Evolutionary conservation across 1,140 invertebrate species (phyloP).

Genomic region (Drosophila athabasca): DNA sequence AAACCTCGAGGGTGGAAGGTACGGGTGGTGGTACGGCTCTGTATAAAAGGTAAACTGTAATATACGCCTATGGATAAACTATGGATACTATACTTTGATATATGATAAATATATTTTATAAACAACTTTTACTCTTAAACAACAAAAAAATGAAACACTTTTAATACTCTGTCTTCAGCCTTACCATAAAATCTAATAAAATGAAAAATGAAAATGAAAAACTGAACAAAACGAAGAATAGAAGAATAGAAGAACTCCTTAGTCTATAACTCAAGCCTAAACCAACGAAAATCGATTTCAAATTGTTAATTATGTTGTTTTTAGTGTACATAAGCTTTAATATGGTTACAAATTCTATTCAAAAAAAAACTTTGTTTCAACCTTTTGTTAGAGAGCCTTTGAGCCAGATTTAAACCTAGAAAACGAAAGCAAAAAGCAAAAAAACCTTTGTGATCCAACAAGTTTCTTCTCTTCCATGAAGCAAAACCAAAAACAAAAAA

Average conservation of each 20-base stretch:
- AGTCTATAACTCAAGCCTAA: conserved; percentile 40
- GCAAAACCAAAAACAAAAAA: conserved; percentile 43
- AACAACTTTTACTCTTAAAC: conserved; percentile 79
- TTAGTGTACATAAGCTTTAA: conserved; percentile 75
- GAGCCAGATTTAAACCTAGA: conserved; percentile 21
- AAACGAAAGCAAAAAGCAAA: conserved; percentile 21
- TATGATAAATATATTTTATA: conserved; percentile 80
- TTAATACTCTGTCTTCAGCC: conserved; percentile 82
- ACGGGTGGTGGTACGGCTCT: conserved; percentile 28
- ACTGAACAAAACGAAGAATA: background rate
- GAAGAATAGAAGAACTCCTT: conserved; percentile 23
- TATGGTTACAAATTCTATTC: conserved; percentile 53
- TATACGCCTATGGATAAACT: conserved; percentile 63
- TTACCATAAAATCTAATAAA: conserved; percentile 50
- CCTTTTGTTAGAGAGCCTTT: conserved; percentile 53
- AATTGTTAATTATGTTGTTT: conserved; percentile 72
- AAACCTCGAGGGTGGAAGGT: conserved; percentile 12
- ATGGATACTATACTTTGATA: conserved; percentile 75
- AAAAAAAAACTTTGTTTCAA: conserved; percentile 44
- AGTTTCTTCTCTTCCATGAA: conserved; percentile 83
- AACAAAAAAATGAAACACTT: conserved; percentile 50
- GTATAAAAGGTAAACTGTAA: conserved; percentile 71
- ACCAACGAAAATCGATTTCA: conserved; percentile 55
- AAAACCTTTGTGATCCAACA: conserved; percentile 81
- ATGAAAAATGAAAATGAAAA: conserved; percentile 21